Evolutionary conservation across 2,797 vertebrate species (phyloP), one percentile per base, ranked within the genome.

Genomic region (Cyprinella venusta): DNA sequence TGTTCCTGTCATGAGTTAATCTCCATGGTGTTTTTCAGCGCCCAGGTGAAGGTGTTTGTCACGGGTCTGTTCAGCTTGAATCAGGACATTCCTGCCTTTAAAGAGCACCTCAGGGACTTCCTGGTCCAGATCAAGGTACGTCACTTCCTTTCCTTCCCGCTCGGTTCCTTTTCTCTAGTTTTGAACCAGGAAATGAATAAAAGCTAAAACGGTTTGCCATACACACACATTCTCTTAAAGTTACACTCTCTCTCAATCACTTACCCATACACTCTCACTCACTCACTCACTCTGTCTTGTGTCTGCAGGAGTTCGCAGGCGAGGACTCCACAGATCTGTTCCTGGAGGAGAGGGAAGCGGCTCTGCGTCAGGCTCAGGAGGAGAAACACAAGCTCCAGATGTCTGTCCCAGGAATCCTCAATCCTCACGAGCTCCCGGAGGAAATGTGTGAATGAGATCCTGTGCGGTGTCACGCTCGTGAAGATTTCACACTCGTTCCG

Each of bases 361-460:
- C 96, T 79, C 94, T 97, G 87, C 94, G 96, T 80, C 96, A 97
- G 90, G 96, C 96, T 88, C 96, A 97, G 87, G 96, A 97, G 91
- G 96, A 97, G 87, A 97, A 97, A 88, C 96, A 96, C 93, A 97
- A 96, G 94, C 93, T 97, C 90, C 96, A 97, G 89, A 96, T 97
- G 95, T 97, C 96, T 87, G 96, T 97, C 84, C 96, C 96, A 84
- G 96, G 96, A 92, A 97, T 97, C 90, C 95, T 97, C 88, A 97
- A 97, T 94, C 96, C 96, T 92, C 96, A 97, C 89, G 96, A 97
- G 93, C 95, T 97, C 92, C 96, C 96, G 4, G 96, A 97, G 95
- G 96, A 97, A 92, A 97, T 97, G 96, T 97, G 96, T 80, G 96
- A 97, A 94, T 97, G 95, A 96, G 90, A 40, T 19, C 61, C 18